Conservation (phyloP, 2,888 invertebrate genomes). For the Rhagium mordax region DNA sequence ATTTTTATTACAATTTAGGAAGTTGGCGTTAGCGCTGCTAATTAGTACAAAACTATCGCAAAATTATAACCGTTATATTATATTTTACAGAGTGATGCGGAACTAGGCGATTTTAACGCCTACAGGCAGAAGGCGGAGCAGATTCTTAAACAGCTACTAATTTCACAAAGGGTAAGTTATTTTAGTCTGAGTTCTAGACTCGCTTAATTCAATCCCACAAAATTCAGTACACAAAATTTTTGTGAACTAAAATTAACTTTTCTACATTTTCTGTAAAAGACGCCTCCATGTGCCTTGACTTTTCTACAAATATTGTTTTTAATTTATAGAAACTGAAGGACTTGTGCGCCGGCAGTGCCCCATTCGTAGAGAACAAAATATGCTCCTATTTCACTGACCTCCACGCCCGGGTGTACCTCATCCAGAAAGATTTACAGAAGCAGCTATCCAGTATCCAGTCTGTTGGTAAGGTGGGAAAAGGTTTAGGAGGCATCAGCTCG, state of each 20-base stretch:
- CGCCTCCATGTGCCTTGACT: too few species aligned
- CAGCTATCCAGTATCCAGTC: constrained; percentile 29
- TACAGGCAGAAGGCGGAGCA: constrained; percentile 43
- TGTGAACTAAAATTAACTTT: too few species aligned
- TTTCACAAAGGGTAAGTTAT: constrained; percentile 49
- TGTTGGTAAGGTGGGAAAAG: constrained; percentile 18
- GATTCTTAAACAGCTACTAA: constrained; percentile 45
- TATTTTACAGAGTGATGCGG: constrained; percentile 45
- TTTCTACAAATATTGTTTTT: too few species aligned
- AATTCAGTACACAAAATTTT: too few species aligned
- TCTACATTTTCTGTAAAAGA: too few species aligned
- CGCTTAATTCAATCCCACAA: too few species aligned
- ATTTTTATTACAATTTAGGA: too few species aligned
- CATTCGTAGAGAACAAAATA: constrained; percentile 42
- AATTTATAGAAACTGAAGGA: constrained; percentile 41
- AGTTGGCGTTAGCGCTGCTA: too few species aligned
- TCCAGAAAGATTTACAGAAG: constrained; percentile 40
- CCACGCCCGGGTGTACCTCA: constrained; percentile 41
- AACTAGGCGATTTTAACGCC: constrained; percentile 47
- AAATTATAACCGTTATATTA: neutral
- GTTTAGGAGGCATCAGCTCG: constrained; percentile 40
- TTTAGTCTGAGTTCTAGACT: neutral
- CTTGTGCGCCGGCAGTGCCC: constrained; percentile 28
- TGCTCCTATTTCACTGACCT: constrained; percentile 42
- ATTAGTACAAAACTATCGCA: too few species aligned